phyloP scores from a whole-genome alignment of 2,888 invertebrate genomes.

The Yponomeuta plumbellus region DNA sequence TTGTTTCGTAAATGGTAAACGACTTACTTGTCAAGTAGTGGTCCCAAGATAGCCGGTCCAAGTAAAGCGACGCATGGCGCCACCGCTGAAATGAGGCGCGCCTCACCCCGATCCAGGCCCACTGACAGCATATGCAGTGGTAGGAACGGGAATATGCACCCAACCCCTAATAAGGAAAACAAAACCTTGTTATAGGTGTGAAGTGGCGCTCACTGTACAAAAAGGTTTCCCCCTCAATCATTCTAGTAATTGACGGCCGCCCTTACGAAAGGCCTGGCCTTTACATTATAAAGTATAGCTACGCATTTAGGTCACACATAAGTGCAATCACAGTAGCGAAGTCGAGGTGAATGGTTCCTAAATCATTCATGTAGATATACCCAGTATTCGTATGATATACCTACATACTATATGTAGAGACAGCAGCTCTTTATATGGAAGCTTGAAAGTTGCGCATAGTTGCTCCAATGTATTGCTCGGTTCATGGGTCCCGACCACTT shows the following conservation, averaged over 20 bases:
- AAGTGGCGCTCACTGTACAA: not conserved
- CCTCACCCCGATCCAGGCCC: slow-evolving; percentile 85
- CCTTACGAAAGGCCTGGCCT: slow-evolving; percentile 6
- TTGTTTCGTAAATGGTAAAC: slow-evolving; percentile 2
- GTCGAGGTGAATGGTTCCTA: slow-evolving; percentile 59
- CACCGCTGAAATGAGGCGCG: slow-evolving; percentile 85
- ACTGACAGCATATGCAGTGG: slow-evolving; percentile 84
- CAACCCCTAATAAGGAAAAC: slow-evolving; percentile 78
- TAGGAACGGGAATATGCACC: slow-evolving; percentile 88
- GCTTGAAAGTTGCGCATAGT: slow-evolving; percentile 36
- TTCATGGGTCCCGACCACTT: slow-evolving; percentile 31
- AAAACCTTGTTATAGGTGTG: not conserved
- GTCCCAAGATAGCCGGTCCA: slow-evolving; percentile 86
- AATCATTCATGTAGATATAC: slow-evolving; percentile 35
- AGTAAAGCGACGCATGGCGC: slow-evolving; percentile 87
- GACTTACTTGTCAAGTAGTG: slow-evolving; percentile 85
- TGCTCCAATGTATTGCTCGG: slow-evolving; percentile 28
- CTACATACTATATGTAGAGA: slow-evolving; percentile 29
- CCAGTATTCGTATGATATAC: slow-evolving; percentile 19
- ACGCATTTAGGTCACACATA: slow-evolving; percentile 13
- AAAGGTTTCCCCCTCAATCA: not conserved
- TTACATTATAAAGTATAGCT: not conserved
- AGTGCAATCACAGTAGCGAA: slow-evolving; percentile 12
- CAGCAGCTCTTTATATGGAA: slow-evolving; percentile 56
- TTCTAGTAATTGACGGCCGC: not conserved